Base-by-base conservation (phyloP, 2,113 vertebrate species). In the Herpailurus yagouaroundi region DNA sequence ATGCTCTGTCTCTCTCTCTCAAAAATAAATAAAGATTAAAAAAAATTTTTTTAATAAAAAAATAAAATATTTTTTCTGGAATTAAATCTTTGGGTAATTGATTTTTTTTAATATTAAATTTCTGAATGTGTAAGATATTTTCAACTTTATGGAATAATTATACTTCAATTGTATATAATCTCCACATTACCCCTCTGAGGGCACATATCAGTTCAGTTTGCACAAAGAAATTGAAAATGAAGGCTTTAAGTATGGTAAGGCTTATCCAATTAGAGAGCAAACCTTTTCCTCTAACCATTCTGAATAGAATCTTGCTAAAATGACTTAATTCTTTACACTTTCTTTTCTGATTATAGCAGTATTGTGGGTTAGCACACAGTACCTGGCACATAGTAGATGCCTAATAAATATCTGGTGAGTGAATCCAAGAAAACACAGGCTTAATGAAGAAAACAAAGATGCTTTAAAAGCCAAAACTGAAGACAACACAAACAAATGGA, bases 401-500 rank as follows among this genome's bases (percentile, higher is more conserved):
- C 83, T 88, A 83, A 48, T 76, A 69, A 87, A 95, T 77, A 94
- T 84, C 1, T 95, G 77, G 96, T 82, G 19, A 90, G 12, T 60
- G 10, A 82, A 69, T 50, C 9, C 52, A 36, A 89, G n/a, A 95
- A 92, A 92, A 95, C 55, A 92, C 2, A 48, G 29, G 6, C 38
- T 95, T 68, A 82, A 52, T 86, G 25, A n/a, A 79, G 33, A 91
- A 92, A 71, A 77, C 7, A 64, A 80, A 85, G 41, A 18, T 73
- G 13, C 74, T 50, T 71, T 38, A 38, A 93, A 66, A 92, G 73
- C 25, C 13, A 95, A 80, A 76, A 48, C 27, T 48, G 15, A 48
- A 77, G 41, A 76, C 25, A 76, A 76, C 73, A 74, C 23, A 76
- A 76, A 76, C 27, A 31, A 48, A 29, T 31, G 41, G 41, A 69